These are phyloP conservation scores for Albula goreensis DNA, from an alignment of 2,113 vertebrate species.

Conservation along the genomic window DNA sequence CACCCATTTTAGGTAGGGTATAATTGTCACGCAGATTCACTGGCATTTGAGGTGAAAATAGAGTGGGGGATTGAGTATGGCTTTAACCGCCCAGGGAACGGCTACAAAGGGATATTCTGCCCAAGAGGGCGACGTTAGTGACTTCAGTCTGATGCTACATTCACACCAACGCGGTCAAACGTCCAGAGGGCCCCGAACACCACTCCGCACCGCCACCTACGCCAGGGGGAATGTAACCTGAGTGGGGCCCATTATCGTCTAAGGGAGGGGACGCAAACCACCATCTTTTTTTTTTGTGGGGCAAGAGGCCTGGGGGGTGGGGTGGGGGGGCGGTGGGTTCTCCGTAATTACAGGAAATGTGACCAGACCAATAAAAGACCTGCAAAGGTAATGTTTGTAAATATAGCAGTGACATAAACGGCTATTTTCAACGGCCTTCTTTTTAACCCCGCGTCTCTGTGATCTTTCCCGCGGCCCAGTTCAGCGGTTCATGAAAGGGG, in stretches of 20 bases:
- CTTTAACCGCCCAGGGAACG: neutral
- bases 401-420: conserved; percentile 62
- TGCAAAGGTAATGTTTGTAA: conserved; percentile 62
- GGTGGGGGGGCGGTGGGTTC: conserved; percentile 44
- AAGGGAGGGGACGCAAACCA: conserved; percentile 20
- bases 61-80: neutral
- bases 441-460: conserved; percentile 45
- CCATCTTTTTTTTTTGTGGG: conserved; percentile 31
- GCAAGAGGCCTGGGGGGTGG: conserved; percentile 27
- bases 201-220: neutral
- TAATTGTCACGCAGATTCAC: neutral
- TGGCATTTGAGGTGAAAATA: neutral
- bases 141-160: neutral
- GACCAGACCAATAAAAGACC: conserved; percentile 56
- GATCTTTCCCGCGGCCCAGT: conserved; percentile 19
- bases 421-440: conserved; percentile 48
- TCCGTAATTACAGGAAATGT: conserved; percentile 63
- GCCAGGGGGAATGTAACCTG: neutral
- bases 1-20: neutral
- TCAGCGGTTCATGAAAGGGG: conserved; percentile 41
- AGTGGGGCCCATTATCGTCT: neutral
- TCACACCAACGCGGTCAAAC: neutral
- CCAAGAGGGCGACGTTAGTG: neutral
- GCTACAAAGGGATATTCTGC: neutral
- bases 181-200: neutral